Conservation (phyloP, 2,113 vertebrate species). For the Macrotis lagotis region DNA sequence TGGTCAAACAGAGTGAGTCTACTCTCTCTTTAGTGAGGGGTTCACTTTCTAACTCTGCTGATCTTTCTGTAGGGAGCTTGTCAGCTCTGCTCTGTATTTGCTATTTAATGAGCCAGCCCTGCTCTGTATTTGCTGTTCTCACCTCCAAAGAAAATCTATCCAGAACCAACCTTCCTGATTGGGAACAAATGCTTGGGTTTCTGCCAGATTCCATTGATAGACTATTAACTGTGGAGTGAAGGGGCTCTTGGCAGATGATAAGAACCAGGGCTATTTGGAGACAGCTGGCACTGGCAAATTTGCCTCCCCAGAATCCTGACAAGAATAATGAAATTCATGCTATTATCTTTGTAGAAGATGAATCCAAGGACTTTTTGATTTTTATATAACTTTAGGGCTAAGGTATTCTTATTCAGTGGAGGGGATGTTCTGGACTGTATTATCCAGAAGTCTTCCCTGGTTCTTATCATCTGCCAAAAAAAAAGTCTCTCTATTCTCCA, state of each 20-base stretch:
- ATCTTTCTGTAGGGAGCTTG: slow-evolving; percentile 45
- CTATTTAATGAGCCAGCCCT: slow-evolving; percentile 54
- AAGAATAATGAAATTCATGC: background rate
- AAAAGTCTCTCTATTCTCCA: too few relatives aligned
- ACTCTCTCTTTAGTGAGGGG: background rate
- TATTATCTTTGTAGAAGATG: background rate
- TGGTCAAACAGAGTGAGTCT: background rate
- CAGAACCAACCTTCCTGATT: slow-evolving; percentile 62
- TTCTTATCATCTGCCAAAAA: too few relatives aligned
- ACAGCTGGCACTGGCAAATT: slow-evolving; percentile 49
- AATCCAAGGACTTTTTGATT: background rate
- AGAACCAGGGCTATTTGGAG: background rate
- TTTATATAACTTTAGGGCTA: background rate
- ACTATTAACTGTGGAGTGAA: slow-evolving; percentile 42
- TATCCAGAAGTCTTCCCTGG: background rate
- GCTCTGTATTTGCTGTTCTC: slow-evolving; percentile 28
- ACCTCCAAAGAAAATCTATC: slow-evolving; percentile 57
- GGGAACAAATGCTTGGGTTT: slow-evolving; percentile 61
- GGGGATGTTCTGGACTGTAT: background rate
- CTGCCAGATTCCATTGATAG: slow-evolving; percentile 46
- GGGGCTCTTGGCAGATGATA: slow-evolving; percentile 33
- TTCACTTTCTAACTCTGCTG: slow-evolving; percentile 48
- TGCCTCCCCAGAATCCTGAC: slow-evolving; percentile 24
- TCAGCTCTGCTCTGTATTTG: slow-evolving; percentile 26
- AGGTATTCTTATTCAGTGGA: background rate